phyloP scores from a whole-genome alignment of 2,888 invertebrate genomes.

The Oeneis ivallda region DNA sequence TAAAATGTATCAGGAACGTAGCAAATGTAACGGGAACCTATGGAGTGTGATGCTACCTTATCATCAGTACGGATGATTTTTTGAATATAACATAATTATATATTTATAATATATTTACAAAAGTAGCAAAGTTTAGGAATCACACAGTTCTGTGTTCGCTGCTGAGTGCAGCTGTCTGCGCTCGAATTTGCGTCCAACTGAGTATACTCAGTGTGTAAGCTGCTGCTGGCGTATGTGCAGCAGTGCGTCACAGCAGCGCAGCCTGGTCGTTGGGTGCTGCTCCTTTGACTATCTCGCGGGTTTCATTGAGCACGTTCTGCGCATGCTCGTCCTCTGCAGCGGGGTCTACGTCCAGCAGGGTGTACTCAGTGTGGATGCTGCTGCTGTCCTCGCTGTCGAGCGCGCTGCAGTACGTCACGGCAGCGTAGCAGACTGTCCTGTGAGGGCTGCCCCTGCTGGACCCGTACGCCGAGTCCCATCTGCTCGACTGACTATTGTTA shows the following conservation, averaged over 20 bases:
- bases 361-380: constrained; percentile 74
- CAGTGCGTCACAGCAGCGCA: constrained; percentile 9
- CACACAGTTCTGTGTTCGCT: neutral
- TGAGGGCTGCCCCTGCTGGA: constrained; percentile 61
- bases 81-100: neutral
- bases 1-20: neutral
- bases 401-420: constrained; percentile 72
- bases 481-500: constrained; percentile 59
- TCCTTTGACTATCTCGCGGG: constrained; percentile 63
- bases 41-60: no score
- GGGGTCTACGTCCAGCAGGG: constrained; percentile 63
- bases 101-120: neutral
- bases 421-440: constrained; percentile 66
- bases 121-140: neutral
- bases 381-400: constrained; percentile 74
- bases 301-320: constrained; percentile 74
- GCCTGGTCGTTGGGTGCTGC: neutral
- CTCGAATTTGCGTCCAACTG: neutral
- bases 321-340: constrained; percentile 62
- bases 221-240: neutral
- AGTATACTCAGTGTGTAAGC: neutral
- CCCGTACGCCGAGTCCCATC: constrained; percentile 74
- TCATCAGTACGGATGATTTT: neutral
- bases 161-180: no score
- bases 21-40: neutral